phyloP scores from a whole-genome alignment of 2,797 vertebrate genomes.

The Malurus splendens region DNA sequence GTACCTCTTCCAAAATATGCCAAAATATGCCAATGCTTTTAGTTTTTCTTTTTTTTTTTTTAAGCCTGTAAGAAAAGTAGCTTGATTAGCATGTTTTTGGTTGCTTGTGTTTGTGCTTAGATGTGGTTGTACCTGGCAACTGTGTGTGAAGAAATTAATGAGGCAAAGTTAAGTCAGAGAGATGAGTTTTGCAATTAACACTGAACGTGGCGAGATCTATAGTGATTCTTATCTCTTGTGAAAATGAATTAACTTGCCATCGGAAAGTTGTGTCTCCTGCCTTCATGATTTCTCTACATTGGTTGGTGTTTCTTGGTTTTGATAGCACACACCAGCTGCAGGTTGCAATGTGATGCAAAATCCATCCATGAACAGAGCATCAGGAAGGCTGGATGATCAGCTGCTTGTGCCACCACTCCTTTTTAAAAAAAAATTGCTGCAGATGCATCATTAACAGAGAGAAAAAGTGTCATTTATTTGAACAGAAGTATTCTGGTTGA shows the following conservation, averaged over 20 bases:
- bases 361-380: not conserved
- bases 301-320: slow-evolving; percentile 19
- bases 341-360: not conserved
- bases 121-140: slow-evolving; percentile 46
- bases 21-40: not conserved
- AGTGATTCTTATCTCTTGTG: slow-evolving; percentile 31
- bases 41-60: not conserved
- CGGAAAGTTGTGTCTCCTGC: not conserved
- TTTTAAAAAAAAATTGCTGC: not conserved
- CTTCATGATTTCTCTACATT: not conserved
- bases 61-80: not conserved
- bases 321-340: not conserved
- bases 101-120: slow-evolving; percentile 18
- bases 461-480: not conserved
- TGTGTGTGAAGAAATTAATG: slow-evolving; percentile 46
- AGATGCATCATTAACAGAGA: not conserved
- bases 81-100: not conserved
- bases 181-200: slow-evolving; percentile 51
- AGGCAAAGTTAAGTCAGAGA: slow-evolving; percentile 60
- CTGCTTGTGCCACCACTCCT: not conserved
- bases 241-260: slow-evolving; percentile 23
- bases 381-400: not conserved
- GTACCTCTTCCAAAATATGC: not conserved
- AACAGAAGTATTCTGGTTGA: not conserved
- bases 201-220: slow-evolving; percentile 43